A percentile compares a stretch with the other conserved stretches of the same genome.
phyloP scores from a whole-genome alignment of 2,113 vertebrate genomes.

The Platysternon megacephalum region DNA sequence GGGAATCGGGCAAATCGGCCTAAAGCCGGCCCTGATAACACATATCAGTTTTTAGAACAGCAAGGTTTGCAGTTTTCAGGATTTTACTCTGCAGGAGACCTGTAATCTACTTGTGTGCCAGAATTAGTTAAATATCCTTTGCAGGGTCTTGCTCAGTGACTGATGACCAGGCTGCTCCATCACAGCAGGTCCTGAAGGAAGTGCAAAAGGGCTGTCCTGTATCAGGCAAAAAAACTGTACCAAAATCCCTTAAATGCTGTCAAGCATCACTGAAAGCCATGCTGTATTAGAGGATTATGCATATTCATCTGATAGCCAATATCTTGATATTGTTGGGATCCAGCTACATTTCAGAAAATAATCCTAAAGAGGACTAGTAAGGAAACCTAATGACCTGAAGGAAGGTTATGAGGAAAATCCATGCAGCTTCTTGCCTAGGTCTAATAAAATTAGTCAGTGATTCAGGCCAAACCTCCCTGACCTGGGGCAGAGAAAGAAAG shows the following conservation, averaged over 20 bases:
- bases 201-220: neutral
- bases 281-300: neutral
- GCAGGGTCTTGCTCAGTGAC: neutral
- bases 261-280: neutral
- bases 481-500: neutral
- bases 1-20: too few relatives aligned
- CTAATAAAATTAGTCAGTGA: neutral
- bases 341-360: neutral
- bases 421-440: neutral
- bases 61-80: neutral
- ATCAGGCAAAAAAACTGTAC: neutral
- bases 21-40: too few relatives aligned
- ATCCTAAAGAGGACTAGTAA: neutral
- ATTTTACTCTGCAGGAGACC: conserved; percentile 4
- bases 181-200: conserved; percentile 29
- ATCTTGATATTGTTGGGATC: neutral
- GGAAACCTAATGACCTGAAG: neutral
- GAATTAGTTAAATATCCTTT: conserved; percentile 27
- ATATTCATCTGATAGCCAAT: neutral
- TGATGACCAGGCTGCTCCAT: neutral
- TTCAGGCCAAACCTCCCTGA: neutral
- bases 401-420: neutral
- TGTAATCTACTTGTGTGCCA: neutral
- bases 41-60: neutral
- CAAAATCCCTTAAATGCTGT: neutral